Evolutionary conservation across 1,140 invertebrate species (phyloP).

Genomic region (Sycophaga agraensis): DNA sequence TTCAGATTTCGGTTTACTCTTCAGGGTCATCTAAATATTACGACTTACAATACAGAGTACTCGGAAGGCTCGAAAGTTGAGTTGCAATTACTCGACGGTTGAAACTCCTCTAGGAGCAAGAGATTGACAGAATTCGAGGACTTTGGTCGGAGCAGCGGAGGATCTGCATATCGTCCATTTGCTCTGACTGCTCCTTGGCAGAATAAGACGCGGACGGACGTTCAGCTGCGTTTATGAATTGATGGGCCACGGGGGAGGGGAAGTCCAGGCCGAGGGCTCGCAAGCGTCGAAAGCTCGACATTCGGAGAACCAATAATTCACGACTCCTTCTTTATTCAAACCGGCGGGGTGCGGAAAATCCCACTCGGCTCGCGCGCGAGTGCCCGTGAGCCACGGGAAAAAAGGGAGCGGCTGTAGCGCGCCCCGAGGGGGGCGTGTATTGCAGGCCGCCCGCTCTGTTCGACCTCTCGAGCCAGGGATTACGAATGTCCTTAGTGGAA

Average conservation of each 20-base stretch:
- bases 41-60: no score
- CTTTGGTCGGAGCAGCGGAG: no score
- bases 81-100: no score
- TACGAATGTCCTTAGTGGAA: constrained; percentile 38
- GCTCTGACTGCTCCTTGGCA: background rate
- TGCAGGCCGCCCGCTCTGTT: background rate
- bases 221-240: constrained; percentile 6
- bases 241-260: background rate
- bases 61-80: background rate
- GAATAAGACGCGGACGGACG: background rate
- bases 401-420: background rate
- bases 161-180: no score
- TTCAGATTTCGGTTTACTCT: no score
- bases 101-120: no score
- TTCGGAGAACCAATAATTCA: constrained; percentile 37
- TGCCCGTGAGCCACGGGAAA: background rate
- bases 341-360: background rate
- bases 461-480: constrained; percentile 34
- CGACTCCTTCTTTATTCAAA: constrained; percentile 37
- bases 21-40: no score
- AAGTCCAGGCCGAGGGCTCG: background rate
- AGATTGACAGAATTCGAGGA: no score
- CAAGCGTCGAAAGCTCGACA: constrained; percentile 32
- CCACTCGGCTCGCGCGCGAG: no score
- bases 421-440: constrained; percentile 8